These are phyloP conservation scores for Phyllotreta cruciferae DNA, from an alignment of 2,888 invertebrate genomes.

Conservation along the genomic window DNA sequence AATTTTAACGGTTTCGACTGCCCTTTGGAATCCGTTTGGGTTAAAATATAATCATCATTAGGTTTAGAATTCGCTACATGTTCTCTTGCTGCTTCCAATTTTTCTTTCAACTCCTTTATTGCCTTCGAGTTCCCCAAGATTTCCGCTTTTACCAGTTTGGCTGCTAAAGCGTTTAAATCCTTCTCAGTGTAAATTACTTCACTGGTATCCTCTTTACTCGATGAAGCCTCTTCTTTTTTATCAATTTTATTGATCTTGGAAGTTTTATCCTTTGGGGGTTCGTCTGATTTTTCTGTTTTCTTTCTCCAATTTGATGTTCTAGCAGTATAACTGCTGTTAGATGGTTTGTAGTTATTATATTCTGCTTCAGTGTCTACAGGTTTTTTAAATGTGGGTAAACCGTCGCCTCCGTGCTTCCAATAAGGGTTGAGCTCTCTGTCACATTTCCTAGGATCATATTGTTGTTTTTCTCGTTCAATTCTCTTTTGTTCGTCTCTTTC, in stretches of 20 bases:
- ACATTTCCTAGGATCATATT: slow-evolving; percentile 75
- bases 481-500: slow-evolving; percentile 62
- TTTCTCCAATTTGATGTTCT: slow-evolving; percentile 38
- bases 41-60: slow-evolving; percentile 68
- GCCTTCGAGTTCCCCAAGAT: slow-evolving; percentile 82
- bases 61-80: slow-evolving; percentile 39
- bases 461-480: slow-evolving; percentile 65
- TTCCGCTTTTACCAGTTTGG: slow-evolving; percentile 93
- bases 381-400: slow-evolving; percentile 70
- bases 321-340: neutral
- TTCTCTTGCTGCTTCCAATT: slow-evolving; percentile 75
- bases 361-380: slow-evolving; percentile 60
- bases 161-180: slow-evolving; percentile 89
- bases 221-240: neutral
- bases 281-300: slow-evolving; percentile 24
- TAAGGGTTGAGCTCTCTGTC: slow-evolving; percentile 87
- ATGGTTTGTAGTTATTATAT: slow-evolving; percentile 35
- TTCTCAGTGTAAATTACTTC: slow-evolving; percentile 64
- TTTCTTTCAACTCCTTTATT: slow-evolving; percentile 73
- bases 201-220: slow-evolving; percentile 10
- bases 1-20: slow-evolving; percentile 69
- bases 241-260: slow-evolving; percentile 24
- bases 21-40: slow-evolving; percentile 72
- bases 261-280: slow-evolving; percentile 5
- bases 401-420: slow-evolving; percentile 89